Evolutionary conservation across 2,797 vertebrate species (phyloP), one percentile per base, ranked within the genome.

Genomic region (Argyrosomus regius): DNA sequence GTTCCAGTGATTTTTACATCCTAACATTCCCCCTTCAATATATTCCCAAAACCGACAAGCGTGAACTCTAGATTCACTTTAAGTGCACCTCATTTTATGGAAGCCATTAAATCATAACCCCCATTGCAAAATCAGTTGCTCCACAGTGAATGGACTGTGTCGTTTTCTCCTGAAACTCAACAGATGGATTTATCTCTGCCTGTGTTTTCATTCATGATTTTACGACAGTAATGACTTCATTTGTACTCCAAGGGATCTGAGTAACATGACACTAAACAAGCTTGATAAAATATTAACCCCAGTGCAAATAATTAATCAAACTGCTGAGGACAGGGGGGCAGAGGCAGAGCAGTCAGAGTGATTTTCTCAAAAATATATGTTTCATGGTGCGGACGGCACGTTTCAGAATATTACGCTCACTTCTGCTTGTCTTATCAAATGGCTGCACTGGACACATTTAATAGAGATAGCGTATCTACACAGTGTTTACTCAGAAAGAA

Each of bases 281-380:
- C 82, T 20, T 53, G 63, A 85, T 92, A 52, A 91, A 93, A 92
- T 88, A 92, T 92, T 92, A 82, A 93, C 86, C 71, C 45, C 2
- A 16, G 10, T 81, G 83, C 87, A 89, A 92, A 94, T 94, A 92
- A 92, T 92, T 89, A 12, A 94, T 89, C 72, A 71, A 83, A 81
- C 65, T 26, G 41, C 86, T 24, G 39, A 65, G 72, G 54, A 81
- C 70, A 22, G 22, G 22, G 22, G 22, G 22, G 22, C 22, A 46
- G 79, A 43, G 48, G 22, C 48, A 46, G 65, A 46, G 66, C 24
- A 43, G 60, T 39, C 71, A 3, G 85, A 80, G 5, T 26, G 71
- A 75, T 88, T 89, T 88, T 50, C 10, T 46, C 43, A 39, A 59
- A 72, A 72, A 56, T 7, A 20, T 48, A 49, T 10, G 17, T 72